These are phyloP conservation scores for Tetrapedia diversipes DNA, from an alignment of 2,888 invertebrate genomes.

Conservation along the genomic window DNA sequence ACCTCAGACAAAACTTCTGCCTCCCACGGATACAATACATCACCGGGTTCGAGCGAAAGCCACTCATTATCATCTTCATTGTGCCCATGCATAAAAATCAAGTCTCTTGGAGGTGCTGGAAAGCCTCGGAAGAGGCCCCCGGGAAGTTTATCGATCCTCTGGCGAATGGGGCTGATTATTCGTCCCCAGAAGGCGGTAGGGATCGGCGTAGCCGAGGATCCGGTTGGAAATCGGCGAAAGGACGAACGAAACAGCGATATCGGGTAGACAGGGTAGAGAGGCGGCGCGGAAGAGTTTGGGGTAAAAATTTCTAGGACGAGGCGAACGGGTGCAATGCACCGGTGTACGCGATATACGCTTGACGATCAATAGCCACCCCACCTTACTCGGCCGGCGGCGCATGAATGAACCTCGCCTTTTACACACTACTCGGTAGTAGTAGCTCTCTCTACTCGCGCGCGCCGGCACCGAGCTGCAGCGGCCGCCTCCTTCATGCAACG, in stretches of 20 bases:
- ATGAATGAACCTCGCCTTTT: constrained; percentile 82
- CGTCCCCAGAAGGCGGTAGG: constrained; percentile 27
- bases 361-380: constrained; percentile 81
- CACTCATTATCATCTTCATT: neutral
- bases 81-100: neutral
- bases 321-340: constrained; percentile 78
- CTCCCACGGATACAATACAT: neutral
- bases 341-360: constrained; percentile 72
- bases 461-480: constrained; percentile 19
- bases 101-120: neutral
- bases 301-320: constrained; percentile 75
- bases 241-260: constrained; percentile 30
- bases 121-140: constrained; percentile 32
- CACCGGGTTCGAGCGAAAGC: neutral
- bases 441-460: constrained; percentile 57
- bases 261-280: constrained; percentile 29
- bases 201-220: constrained; percentile 13
- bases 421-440: constrained; percentile 64
- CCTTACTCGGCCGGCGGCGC: constrained; percentile 79
- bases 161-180: constrained; percentile 42
- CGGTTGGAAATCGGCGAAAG: constrained; percentile 37
- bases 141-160: constrained; percentile 46
- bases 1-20: too few species aligned
- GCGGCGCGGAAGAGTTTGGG: constrained; percentile 66
- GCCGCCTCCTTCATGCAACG: constrained; percentile 24